Evolutionary conservation across 2,888 invertebrate genomes (phyloP).

Genomic region (Polyommatus icarus): DNA sequence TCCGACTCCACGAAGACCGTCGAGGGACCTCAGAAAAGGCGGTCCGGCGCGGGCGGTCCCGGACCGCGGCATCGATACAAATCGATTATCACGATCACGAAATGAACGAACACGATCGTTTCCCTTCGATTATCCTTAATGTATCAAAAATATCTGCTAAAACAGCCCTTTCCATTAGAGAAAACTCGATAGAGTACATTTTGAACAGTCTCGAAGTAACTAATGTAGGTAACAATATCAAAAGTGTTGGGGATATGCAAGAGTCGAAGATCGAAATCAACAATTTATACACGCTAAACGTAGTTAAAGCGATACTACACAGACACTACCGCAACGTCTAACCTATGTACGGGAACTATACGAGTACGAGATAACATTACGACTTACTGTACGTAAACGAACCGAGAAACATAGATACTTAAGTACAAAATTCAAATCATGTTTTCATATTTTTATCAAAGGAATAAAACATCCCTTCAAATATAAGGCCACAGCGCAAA

Average conservation of each 20-base stretch:
- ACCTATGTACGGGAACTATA: slow-evolving; percentile 63
- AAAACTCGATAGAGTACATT: slow-evolving; percentile 75
- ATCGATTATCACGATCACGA: slow-evolving; percentile 53
- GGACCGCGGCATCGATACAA: slow-evolving; percentile 42
- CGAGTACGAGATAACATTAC: slow-evolving; percentile 56
- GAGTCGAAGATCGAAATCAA: slow-evolving; percentile 71
- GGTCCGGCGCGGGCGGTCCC: slow-evolving; percentile 38
- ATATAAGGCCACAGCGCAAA: slow-evolving; percentile 80
- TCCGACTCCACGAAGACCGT: slow-evolving; percentile 44
- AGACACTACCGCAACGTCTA: slow-evolving; percentile 69
- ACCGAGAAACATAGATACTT: slow-evolving; percentile 55
- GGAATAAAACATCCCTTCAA: slow-evolving; percentile 74
- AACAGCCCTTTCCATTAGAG: slow-evolving; percentile 79
- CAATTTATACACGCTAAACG: slow-evolving; percentile 62
- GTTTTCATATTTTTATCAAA: slow-evolving; percentile 61
- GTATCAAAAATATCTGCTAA: slow-evolving; percentile 81
- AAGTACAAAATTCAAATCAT: slow-evolving; percentile 62
- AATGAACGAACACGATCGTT: slow-evolving; percentile 70
- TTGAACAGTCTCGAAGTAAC: slow-evolving; percentile 80
- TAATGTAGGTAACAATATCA: slow-evolving; percentile 78
- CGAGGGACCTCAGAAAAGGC: slow-evolving; percentile 39
- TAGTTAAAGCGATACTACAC: slow-evolving; percentile 69
- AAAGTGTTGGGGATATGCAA: slow-evolving; percentile 77
- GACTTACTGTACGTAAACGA: slow-evolving; percentile 62
- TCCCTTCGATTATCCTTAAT: slow-evolving; percentile 77